phyloP scores from a whole-genome alignment of 1,140 invertebrate species.

The Aphidius ervi region DNA sequence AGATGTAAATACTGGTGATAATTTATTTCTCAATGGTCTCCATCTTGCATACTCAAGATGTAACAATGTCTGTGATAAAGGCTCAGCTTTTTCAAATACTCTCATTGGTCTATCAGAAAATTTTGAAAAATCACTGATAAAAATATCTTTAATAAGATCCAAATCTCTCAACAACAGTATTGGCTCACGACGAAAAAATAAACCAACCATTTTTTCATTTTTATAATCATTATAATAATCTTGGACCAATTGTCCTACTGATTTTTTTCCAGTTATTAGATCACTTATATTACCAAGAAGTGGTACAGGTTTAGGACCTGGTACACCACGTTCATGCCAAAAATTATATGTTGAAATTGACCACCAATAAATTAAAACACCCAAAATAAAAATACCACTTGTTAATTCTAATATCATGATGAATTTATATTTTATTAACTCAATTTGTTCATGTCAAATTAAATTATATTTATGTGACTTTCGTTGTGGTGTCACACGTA shows the following conservation, averaged over 20 bases:
- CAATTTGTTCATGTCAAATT: neutral
- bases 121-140: slow-evolving; percentile 52
- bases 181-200: slow-evolving; percentile 31
- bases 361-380: slow-evolving; percentile 13
- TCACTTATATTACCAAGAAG: slow-evolving; percentile 18
- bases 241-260: neutral
- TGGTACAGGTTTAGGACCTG: slow-evolving; percentile 16
- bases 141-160: slow-evolving; percentile 49
- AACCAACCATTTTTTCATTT: slow-evolving; percentile 18
- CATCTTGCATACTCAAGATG: slow-evolving; percentile 26
- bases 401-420: neutral
- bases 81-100: slow-evolving; percentile 36
- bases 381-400: neutral
- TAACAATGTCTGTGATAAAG: slow-evolving; percentile 40
- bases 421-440: neutral
- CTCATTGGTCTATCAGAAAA: slow-evolving; percentile 44
- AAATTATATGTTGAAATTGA: slow-evolving; percentile 7
- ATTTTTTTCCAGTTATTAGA: slow-evolving; percentile 3
- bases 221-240: slow-evolving; percentile 8
- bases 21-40: slow-evolving; percentile 18
- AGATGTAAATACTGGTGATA: slow-evolving; percentile 50
- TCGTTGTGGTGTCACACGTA: neutral
- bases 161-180: slow-evolving; percentile 45
- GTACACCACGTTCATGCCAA: slow-evolving; percentile 13
- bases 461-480: neutral